Evolutionary conservation across 2,113 vertebrate genomes (phyloP).

Genomic region (Natator depressus): DNA sequence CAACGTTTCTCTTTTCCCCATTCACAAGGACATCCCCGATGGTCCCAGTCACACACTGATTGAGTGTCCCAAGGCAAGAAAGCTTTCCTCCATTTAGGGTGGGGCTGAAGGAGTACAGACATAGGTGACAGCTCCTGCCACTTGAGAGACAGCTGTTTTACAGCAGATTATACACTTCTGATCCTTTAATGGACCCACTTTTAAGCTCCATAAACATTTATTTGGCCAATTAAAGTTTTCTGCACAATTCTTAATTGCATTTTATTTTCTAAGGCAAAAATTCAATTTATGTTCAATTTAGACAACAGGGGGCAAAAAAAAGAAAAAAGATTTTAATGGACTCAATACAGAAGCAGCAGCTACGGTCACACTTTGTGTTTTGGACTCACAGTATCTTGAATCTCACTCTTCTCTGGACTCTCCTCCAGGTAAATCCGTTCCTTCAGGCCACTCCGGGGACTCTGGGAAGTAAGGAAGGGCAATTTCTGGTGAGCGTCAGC

Average conservation of each 20-base stretch:
- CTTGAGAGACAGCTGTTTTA: slow-evolving; percentile 38
- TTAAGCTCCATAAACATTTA: slow-evolving; percentile 42
- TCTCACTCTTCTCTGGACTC: slow-evolving; percentile 80
- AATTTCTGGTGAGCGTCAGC: neutral
- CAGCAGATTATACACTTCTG: slow-evolving; percentile 3
- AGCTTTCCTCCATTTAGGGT: neutral
- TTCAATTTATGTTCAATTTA: neutral
- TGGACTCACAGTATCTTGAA: slow-evolving; percentile 80
- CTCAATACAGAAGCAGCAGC: neutral
- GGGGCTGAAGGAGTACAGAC: neutral
- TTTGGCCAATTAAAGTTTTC: slow-evolving; percentile 29
- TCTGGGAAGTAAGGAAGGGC: slow-evolving; percentile 64
- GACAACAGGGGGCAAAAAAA: neutral
- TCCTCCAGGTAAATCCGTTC: slow-evolving; percentile 80
- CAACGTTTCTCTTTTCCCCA: neutral
- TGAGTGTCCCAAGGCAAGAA: neutral
- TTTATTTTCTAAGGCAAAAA: slow-evolving; percentile 48
- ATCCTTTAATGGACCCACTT: neutral
- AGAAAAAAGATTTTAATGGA: neutral
- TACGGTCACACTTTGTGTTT: neutral
- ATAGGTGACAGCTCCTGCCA: neutral
- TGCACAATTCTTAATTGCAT: slow-evolving; percentile 22
- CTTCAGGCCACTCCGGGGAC: slow-evolving; percentile 78
- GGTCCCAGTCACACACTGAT: neutral
- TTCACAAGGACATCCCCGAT: neutral